These are phyloP conservation scores for Cataglyphis hispanica DNA, from an alignment of 1,140 invertebrate genomes.

Conservation along the genomic window DNA sequence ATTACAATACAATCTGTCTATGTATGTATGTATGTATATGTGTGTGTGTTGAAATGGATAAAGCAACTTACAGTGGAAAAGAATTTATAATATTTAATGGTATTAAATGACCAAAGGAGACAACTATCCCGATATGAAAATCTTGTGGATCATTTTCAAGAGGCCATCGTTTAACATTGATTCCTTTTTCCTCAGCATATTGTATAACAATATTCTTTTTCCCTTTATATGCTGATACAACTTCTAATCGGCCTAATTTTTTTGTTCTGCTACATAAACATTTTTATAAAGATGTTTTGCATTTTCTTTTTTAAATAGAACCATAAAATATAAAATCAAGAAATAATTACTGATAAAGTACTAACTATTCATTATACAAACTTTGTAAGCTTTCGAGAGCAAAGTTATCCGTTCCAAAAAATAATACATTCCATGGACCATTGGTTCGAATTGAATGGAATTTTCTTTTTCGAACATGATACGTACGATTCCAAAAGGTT, in stretches of 20 bases:
- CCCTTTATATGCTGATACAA: conserved; percentile 88
- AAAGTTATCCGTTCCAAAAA: conserved; percentile 91
- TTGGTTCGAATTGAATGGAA: background rate
- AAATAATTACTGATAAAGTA: conserved; percentile 64
- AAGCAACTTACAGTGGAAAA: conserved; percentile 88
- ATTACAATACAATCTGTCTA: conserved; percentile 22
- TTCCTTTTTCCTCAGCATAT: conserved; percentile 85
- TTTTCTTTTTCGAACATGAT: conserved; percentile 1
- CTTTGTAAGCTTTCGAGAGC: conserved; percentile 88
- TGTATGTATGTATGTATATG: background rate
- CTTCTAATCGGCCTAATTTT: conserved; percentile 84
- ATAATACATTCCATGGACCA: conserved; percentile 87
- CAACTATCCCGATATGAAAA: conserved; percentile 90
- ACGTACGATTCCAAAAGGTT: background rate
- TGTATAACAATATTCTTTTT: conserved; percentile 86
- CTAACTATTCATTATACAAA: conserved; percentile 86
- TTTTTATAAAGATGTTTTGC: conserved; percentile 47
- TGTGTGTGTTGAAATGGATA: background rate
- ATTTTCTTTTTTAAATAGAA: background rate
- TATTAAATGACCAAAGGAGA: conserved; percentile 92
- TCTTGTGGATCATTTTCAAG: conserved; percentile 74
- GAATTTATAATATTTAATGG: conserved; percentile 88
- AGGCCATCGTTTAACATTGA: conserved; percentile 88
- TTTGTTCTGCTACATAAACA: conserved; percentile 69
- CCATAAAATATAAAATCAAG: background rate